Conservation (phyloP, 2,797 vertebrate genomes). For the Xyrichtys novacula region DNA sequence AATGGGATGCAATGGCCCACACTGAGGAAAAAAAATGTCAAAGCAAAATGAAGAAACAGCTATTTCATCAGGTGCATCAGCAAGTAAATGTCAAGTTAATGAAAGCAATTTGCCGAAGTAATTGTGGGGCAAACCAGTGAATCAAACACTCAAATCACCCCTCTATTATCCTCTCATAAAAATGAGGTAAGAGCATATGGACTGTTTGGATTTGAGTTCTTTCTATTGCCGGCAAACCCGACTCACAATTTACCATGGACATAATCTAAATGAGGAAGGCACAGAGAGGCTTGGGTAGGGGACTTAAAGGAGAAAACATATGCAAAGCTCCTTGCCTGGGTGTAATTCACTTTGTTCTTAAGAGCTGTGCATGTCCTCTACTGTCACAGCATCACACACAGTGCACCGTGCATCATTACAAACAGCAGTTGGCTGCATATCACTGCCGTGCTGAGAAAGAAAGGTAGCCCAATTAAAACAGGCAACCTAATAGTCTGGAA, state of each 20-base stretch:
- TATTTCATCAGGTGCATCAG: constrained; percentile 73
- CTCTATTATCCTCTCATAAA: constrained; percentile 31
- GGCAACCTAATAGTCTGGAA: constrained; percentile 65
- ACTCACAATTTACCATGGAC: constrained; percentile 15
- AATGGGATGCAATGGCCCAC: constrained; percentile 67
- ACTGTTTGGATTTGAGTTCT: constrained; percentile 12
- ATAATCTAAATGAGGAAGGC: constrained; percentile 1
- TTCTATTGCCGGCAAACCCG: constrained; percentile 12
- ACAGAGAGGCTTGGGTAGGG: constrained; percentile 6
- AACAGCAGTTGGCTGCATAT: constrained; percentile 51
- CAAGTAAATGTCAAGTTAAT: constrained; percentile 62
- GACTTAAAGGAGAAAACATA: constrained; percentile 14
- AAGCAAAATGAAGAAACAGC: constrained; percentile 72
- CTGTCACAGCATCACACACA: constrained; percentile 49
- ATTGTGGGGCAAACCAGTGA: constrained; percentile 46
- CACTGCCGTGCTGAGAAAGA: constrained; percentile 42
- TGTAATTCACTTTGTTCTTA: constrained; percentile 33
- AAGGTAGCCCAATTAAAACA: constrained; percentile 72
- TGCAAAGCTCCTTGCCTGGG: constrained; percentile 25
- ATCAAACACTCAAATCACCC: constrained; percentile 45
- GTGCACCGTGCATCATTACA: constrained; percentile 37
- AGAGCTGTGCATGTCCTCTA: constrained; percentile 31
- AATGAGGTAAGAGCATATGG: constrained; percentile 18
- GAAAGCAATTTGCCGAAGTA: constrained; percentile 57
- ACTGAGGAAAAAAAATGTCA: constrained; percentile 38